Evolutionary conservation across 64 coral and sea anemone genomes (phyloP), one percentile per base, ranked within the genome.

Genomic region (Astreopora myriophthalma): DNA sequence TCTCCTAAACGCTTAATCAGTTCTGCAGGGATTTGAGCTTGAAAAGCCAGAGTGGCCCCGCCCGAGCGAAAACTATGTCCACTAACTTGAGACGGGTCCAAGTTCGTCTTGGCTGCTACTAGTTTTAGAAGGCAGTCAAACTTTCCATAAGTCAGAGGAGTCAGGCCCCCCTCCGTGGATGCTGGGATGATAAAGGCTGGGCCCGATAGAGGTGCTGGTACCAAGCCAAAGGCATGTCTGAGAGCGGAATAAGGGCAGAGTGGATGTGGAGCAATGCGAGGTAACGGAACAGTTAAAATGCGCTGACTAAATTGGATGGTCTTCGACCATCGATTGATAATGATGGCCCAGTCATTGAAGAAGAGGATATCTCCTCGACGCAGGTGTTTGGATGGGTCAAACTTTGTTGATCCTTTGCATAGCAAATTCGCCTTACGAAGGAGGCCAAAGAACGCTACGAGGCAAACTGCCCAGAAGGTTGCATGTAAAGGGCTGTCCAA

Each of bases 1-100:
- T 75, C 73, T 75, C 73, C 73, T 44, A 75, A 75, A 8, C n/a
- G 38, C 23, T 75, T 46, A 75, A 75, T 48, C n/a, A 75, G 73
- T 46, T 75, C 73, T 24, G 34, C 22, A 20, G 35, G 28, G 6
- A 75, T 40, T n/a, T 75, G 24, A 17, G 22, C 73, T 1, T 75
- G 73, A 28, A 67, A 67, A 19, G 63, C 63, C 63, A 67, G 7
- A n/a, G 63, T 67, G 63, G 63, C 63, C 26, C 63, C 26, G 26
- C 63, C 63, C 26, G 63, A 24, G 0, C 63, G n/a, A n/a, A 67
- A 67, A 16, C 51, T 55, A 55, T 67, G 63, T 4, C 63, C 63
- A 28, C 63, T 27, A n/a, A 67, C 8, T 67, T 25, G 73, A 44
- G 73, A 44, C 46, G 73, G 73, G 35, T 75, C 20, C 73, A 75